phyloP scores from a whole-genome alignment of 2,888 invertebrate genomes.

The Linnaemya vulpina region DNA sequence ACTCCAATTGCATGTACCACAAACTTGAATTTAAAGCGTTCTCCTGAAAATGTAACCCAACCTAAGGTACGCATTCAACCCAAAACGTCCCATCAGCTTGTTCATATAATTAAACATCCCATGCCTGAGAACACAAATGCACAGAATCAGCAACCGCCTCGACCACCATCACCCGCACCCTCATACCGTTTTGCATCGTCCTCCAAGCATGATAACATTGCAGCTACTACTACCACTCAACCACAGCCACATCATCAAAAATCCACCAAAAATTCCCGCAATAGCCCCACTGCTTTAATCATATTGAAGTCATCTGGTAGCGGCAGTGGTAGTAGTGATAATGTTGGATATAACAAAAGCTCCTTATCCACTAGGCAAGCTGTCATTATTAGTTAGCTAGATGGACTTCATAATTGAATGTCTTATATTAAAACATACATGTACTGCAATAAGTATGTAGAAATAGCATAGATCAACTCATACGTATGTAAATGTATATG shows the following conservation, averaged over 20 bases:
- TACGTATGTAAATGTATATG: too few relatives aligned
- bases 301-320: conserved; percentile 72
- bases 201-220: conserved; percentile 74
- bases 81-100: conserved; percentile 62
- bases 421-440: conserved; percentile 13
- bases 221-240: conserved; percentile 63
- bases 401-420: conserved; percentile 39
- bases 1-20: conserved; percentile 53
- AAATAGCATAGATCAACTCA: too few relatives aligned
- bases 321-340: conserved; percentile 74
- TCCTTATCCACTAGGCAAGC: conserved; percentile 76
- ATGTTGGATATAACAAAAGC: conserved; percentile 74
- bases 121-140: conserved; percentile 55
- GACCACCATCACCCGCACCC: conserved; percentile 74
- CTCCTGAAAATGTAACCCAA: conserved; percentile 48
- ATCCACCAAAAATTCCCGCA: conserved; percentile 59
- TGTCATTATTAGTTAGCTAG: conserved; percentile 66
- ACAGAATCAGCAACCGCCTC: conserved; percentile 67
- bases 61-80: conserved; percentile 61
- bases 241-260: conserved; percentile 63
- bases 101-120: conserved; percentile 65
- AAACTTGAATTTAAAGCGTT: conserved; percentile 21
- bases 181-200: conserved; percentile 74
- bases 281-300: conserved; percentile 70
- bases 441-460: too few relatives aligned